Evolutionary conservation across 2,797 vertebrate species (phyloP), one percentile per base, ranked within the genome.

Genomic region (Acanthurus leucopareius): DNA sequence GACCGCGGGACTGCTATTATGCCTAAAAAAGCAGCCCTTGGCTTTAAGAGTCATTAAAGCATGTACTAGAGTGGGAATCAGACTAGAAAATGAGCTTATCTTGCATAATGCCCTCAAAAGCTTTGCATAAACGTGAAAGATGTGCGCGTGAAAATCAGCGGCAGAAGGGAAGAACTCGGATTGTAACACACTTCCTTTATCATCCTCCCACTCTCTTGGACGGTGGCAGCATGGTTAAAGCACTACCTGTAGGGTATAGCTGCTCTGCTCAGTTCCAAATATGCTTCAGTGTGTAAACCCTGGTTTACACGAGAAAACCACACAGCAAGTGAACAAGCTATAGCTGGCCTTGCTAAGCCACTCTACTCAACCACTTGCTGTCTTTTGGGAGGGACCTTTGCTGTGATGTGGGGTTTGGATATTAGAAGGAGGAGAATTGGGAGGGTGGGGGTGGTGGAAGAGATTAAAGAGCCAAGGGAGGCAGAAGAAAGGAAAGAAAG

Each of bases 51-150:
- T 94, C 93, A 95, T 95, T 95, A 95, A 93, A 93, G 91, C 91
- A 87, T 92, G 92, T 92, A 87, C 91, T 90, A 81, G 91, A 95
- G 92, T 89, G 82, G 90, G 90, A 94, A 95, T 94, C 94, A 93
- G 91, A 94, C 93, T 93, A 94, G 93, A 94, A 96, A 96, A 96
- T 94, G 90, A 94, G 95, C 94, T 96, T 95, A 96, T 95, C 93
- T 82, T 93, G 92, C 90, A 95, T 94, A 95, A 95, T 94, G 91
- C 94, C 94, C 89, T 93, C 88, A 89, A 90, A 94, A 95, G 93
- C 93, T 96, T 95, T 94, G 93, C 94, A 95, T 95, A 96, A 96
- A 95, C 84, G 91, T 88, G 86, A 94, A 93, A 95, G 91, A 91
- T 91, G 93, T 88, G 88, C 68, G 91, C 84, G 89, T 89, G 91